These are phyloP conservation scores for Agapostemon virescens DNA, from an alignment of 2,888 invertebrate genomes.

Conservation along the genomic window DNA sequence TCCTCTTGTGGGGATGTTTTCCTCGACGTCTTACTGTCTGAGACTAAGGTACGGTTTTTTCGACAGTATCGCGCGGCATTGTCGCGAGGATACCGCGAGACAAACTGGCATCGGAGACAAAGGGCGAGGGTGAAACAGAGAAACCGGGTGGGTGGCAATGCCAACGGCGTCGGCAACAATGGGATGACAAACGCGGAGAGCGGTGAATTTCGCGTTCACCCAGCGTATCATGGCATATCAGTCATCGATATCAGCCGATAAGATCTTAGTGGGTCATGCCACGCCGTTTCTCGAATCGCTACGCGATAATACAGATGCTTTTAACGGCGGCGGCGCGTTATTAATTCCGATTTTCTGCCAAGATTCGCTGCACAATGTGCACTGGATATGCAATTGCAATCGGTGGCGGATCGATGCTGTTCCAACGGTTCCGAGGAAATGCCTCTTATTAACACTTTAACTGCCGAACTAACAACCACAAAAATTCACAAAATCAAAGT, in stretches of 20 bases:
- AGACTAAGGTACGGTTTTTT: background rate
- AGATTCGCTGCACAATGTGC: background rate
- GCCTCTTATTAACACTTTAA: background rate
- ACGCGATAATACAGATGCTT: background rate
- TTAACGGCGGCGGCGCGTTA: background rate
- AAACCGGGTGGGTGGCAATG: conserved; percentile 6
- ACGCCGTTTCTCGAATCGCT: conserved; percentile 9
- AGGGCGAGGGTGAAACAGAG: background rate
- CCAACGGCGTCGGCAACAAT: conserved; percentile 47
- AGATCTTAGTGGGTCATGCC: conserved; percentile 38
- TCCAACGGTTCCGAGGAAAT: background rate
- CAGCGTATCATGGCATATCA: conserved; percentile 20
- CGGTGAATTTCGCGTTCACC: conserved; percentile 14
- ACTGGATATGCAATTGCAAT: background rate
- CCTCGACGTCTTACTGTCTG: background rate
- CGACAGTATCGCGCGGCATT: background rate
- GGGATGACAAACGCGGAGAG: conserved; percentile 31
- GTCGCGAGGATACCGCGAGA: background rate
- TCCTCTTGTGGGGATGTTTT: background rate
- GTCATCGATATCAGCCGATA: conserved; percentile 36
- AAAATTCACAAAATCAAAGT: background rate
- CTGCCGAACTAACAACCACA: too few relatives aligned
- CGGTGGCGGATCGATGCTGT: background rate
- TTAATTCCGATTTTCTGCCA: conserved; percentile 11
- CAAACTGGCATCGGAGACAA: conserved; percentile 22